Evolutionary conservation across 2,797 vertebrate genomes (phyloP), one percentile per base, ranked within the genome.

Genomic region (Anguilla pacifica): DNA sequence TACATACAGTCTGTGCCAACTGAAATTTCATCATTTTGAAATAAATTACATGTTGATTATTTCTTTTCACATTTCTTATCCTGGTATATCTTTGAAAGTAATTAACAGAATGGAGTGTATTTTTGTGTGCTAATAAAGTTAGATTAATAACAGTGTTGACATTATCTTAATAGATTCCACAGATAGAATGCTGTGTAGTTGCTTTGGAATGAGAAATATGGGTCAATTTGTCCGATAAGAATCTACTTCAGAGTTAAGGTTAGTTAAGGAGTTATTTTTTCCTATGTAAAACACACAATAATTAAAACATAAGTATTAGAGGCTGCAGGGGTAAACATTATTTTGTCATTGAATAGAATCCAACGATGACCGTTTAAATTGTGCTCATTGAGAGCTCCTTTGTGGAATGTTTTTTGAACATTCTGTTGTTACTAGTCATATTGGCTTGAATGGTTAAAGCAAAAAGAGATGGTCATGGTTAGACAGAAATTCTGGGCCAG

Each of bases 121-220:
- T 57, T 83, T 84, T 57, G 83, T 83, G 22, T 84, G 53, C 83
- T 59, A 84, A 84, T 84, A 84, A 84, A 84, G 11, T n/a, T 51
- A 83, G 49, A 53, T 83, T 84, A 84, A 59, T 57, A 84, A 84
- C 22, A 15, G 10, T 84, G 6, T 15, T 84, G 15, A 35, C 11
- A 84, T 57, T 5, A 31, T 83, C n/a, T 83, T 84, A 17, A 19
- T 53, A 57, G 28, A 84, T 19, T 84, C 13, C 51, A 28, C 43
- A 51, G 2, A 83, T 53, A 43, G 49, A 72, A 72, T 79, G 74
- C 74, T 19, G 13, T 19, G 17, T 31, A 57, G 82, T 55, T 28
- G 49, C 2, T n/a, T 17, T 15, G 4, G 31, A 53, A 84, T 28
- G 13, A 22, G n/a, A 28, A 51, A 83, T 7, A 9, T 83, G 43